Evolutionary conservation across 2,113 vertebrate genomes (phyloP).

Genomic region (Protobothrops flavoviridis): DNA sequence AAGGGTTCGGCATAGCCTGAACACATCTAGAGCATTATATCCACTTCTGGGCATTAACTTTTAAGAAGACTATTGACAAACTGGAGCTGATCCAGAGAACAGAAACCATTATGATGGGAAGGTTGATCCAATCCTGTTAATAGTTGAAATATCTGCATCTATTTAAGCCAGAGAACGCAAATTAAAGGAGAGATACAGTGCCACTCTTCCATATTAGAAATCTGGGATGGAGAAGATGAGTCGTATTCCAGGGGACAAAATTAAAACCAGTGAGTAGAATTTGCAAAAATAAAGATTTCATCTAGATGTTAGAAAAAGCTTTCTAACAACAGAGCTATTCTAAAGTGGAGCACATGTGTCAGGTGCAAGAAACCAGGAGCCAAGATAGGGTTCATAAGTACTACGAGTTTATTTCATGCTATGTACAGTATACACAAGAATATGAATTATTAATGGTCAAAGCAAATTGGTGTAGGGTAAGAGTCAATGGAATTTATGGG

Average conservation of each 20-base stretch:
- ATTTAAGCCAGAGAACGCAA: not conserved
- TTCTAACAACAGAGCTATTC: not conserved
- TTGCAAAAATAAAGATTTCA: not conserved
- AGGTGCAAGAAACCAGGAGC: not conserved
- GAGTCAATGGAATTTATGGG: not conserved
- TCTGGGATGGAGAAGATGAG: not conserved
- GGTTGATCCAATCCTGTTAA: not conserved
- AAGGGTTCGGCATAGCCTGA: not conserved
- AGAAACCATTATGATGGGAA: not conserved
- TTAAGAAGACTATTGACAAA: not conserved
- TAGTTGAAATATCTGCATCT: not conserved
- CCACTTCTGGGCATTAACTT: not conserved
- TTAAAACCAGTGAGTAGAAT: not conserved
- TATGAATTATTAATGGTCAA: not conserved
- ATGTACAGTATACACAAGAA: not conserved
- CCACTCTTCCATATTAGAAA: not conserved
- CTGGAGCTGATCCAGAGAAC: not conserved
- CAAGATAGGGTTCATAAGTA: not conserved
- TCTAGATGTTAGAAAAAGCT: not conserved
- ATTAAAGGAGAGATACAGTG: not conserved
- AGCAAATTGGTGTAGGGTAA: not conserved
- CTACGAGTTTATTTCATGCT: not conserved
- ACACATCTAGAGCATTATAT: not conserved
- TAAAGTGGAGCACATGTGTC: not conserved
- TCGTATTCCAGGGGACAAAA: not conserved